Conservation (phyloP, 1,140 invertebrate genomes). For the Ericerus pela region DNA sequence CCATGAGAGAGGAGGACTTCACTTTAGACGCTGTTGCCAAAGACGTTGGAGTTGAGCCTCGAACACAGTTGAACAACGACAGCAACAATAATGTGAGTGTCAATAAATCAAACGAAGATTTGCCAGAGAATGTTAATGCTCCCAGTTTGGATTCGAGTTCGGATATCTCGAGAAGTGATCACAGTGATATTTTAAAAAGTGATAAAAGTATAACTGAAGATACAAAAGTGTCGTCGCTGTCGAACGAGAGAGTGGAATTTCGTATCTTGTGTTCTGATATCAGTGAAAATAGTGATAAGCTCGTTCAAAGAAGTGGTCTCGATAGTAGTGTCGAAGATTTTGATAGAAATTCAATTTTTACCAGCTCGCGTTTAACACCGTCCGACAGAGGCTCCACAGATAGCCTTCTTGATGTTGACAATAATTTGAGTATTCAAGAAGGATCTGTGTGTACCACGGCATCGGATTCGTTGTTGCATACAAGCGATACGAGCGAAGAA, state of each 20-base stretch:
- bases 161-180: not conserved
- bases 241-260: not conserved
- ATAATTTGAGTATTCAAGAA: constrained; percentile 16
- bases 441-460: constrained; percentile 18
- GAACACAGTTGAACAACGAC: not conserved
- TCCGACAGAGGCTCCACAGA: constrained; percentile 20
- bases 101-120: not conserved
- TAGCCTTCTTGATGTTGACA: constrained; percentile 22
- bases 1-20: constrained; percentile 2
- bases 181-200: not conserved
- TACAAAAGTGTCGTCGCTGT: not conserved
- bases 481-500: constrained; percentile 13
- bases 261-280: not conserved
- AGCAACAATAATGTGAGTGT: not conserved
- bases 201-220: not conserved
- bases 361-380: not conserved
- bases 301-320: not conserved
- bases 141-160: too few relatives aligned
- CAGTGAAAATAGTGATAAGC: not conserved
- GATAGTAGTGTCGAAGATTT: constrained; percentile 2
- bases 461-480: constrained; percentile 18
- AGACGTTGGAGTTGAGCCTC: not conserved
- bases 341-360: not conserved
- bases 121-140: too few relatives aligned
- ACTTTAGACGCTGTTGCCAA: not conserved